phyloP scores from a whole-genome alignment of 2,888 invertebrate species.

The Sphinx pinastri region DNA sequence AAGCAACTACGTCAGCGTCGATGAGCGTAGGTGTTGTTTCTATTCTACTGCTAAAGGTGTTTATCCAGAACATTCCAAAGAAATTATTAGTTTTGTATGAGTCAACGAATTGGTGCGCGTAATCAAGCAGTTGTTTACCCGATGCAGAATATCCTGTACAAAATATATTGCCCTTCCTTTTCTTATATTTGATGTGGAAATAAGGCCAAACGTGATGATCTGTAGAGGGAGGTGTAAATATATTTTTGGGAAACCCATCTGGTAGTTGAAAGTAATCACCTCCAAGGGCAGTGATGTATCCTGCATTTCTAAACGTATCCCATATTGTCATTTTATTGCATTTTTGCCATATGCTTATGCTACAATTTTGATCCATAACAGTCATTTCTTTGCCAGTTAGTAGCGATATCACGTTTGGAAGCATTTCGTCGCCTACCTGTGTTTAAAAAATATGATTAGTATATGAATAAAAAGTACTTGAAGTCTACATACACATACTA shows the following conservation, averaged over 20 bases:
- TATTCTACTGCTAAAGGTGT: slow-evolving; percentile 46
- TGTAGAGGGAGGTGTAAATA: slow-evolving; percentile 89
- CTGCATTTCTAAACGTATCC: slow-evolving; percentile 87
- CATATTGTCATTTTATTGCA: slow-evolving; percentile 75
- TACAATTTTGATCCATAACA: slow-evolving; percentile 74
- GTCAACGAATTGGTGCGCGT: slow-evolving; percentile 85
- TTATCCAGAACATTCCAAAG: slow-evolving; percentile 91
- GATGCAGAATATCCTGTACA: slow-evolving; percentile 78
- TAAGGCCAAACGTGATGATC: slow-evolving; percentile 92
- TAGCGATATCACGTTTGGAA: slow-evolving; percentile 93
- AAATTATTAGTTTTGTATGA: slow-evolving; percentile 84
- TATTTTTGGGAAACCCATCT: slow-evolving; percentile 86
- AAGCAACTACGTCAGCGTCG: slow-evolving; percentile 82
- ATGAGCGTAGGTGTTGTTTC: slow-evolving; percentile 61
- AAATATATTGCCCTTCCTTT: slow-evolving; percentile 66
- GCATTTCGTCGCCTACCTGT: slow-evolving; percentile 87
- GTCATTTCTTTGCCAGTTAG: slow-evolving; percentile 87
- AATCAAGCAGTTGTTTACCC: slow-evolving; percentile 86
- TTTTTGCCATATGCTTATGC: neutral
- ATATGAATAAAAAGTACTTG: neutral
- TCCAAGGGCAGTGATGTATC: slow-evolving; percentile 90
- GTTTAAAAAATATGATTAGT: neutral
- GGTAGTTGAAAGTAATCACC: slow-evolving; percentile 87
- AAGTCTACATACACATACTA: too few species aligned
- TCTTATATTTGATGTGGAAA: slow-evolving; percentile 64